Conservation (phyloP, 53 echinoderm and acorn worm species). For the Apostichopus leukothele region DNA sequence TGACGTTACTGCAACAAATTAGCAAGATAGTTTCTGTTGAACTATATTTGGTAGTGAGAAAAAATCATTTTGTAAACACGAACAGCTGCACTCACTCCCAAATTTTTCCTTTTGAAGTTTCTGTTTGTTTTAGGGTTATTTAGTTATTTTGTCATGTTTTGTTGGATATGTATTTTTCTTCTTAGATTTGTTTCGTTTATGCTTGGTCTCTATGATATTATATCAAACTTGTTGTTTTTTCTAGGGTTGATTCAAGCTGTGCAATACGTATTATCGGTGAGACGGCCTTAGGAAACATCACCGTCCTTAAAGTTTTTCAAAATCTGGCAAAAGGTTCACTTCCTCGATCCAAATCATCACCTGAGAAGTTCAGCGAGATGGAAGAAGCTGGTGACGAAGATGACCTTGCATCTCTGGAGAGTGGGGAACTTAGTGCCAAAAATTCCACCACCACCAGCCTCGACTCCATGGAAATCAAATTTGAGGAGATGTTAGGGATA, state of each 20-base stretch:
- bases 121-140: too few species aligned
- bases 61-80: not conserved
- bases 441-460: not conserved
- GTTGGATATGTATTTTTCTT: too few species aligned
- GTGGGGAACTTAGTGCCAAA: not conserved
- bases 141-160: too few species aligned
- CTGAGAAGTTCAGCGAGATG: not conserved
- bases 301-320: constrained; percentile 82
- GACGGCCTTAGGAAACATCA: constrained; percentile 76
- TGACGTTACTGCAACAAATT: too few species aligned
- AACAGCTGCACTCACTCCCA: not conserved
- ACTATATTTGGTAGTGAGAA: too few species aligned
- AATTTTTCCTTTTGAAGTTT: too few species aligned
- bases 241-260: constrained; percentile 88
- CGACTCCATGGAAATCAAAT: constrained; percentile 63
- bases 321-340: constrained; percentile 86
- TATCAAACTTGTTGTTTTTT: too few species aligned
- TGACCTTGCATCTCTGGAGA: constrained; percentile 40
- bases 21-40: too few species aligned
- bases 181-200: too few species aligned
- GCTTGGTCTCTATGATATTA: too few species aligned
- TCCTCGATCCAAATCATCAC: constrained; percentile 57
- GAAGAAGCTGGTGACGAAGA: not conserved
- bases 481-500: constrained; percentile 57
- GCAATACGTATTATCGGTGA: constrained; percentile 85